Conservation (phyloP, 37 sponge, comb jelly and placozoan genomes). For the Halichondria panicea region DNA sequence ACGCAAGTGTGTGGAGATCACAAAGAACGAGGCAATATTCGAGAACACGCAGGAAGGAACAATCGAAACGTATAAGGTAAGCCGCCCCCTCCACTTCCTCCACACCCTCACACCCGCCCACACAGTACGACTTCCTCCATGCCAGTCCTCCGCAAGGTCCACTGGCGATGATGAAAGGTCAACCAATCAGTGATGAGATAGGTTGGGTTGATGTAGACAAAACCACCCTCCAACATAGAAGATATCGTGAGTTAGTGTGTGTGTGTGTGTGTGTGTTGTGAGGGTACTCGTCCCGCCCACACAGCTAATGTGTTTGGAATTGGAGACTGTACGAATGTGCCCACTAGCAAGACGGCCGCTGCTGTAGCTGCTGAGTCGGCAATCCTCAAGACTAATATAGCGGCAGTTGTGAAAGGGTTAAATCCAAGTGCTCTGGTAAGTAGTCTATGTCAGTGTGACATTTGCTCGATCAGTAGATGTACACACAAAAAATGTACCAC, state of each 20-base stretch:
- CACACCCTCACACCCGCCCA: not conserved
- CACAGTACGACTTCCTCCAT: conserved; percentile 84
- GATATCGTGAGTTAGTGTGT: conserved; percentile 38
- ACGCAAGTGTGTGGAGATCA: conserved; percentile 70
- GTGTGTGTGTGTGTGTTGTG: not conserved
- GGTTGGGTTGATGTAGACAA: conserved; percentile 93
- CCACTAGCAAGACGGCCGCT: conserved; percentile 90
- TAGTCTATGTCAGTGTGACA: not conserved
- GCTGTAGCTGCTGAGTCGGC: conserved; percentile 84
- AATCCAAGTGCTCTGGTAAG: conserved; percentile 20
- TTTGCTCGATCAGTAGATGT: not conserved
- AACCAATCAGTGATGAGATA: conserved; percentile 61
- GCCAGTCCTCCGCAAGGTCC: conserved; percentile 88
- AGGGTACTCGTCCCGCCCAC: not conserved
- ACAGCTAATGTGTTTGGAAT: conserved; percentile 82
- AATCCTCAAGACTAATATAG: conserved; percentile 62
- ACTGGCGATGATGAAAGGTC: conserved; percentile 62
- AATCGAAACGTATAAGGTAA: conserved; percentile 31
- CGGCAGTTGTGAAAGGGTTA: conserved; percentile 69
- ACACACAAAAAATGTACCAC: not conserved
- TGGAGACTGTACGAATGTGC: conserved; percentile 89
- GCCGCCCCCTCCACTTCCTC: conserved; percentile 7
- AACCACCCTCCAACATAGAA: conserved; percentile 80
- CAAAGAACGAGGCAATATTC: conserved; percentile 72
- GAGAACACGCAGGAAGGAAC: conserved; percentile 57